Percentiles rank a stretch among this genome's conserved stretches.
These are phyloP conservation scores for Mastomys coucha DNA, from an alignment of 2,113 vertebrate genomes.

Conservation along the genomic window DNA sequence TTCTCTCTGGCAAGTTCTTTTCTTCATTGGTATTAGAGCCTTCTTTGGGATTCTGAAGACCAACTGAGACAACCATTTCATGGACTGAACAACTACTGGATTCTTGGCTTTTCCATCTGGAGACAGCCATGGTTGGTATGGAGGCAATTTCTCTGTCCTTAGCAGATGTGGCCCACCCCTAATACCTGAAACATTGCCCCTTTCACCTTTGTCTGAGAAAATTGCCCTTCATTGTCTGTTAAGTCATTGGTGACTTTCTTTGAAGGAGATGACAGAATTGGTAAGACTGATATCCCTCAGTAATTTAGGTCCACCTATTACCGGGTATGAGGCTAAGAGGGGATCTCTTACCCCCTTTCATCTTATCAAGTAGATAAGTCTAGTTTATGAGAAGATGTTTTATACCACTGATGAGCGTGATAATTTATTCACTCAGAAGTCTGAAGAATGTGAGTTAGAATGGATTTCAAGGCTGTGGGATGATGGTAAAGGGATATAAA, in stretches of 20 bases:
- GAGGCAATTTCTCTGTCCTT: background rate
- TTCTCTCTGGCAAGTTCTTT: background rate
- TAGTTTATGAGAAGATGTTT: background rate
- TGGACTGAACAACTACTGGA: background rate
- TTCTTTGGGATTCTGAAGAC: background rate
- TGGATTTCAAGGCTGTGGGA: background rate
- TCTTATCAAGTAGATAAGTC: background rate
- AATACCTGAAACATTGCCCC: background rate
- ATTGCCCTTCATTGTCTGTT: background rate
- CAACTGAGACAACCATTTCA: background rate
- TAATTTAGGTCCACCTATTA: background rate
- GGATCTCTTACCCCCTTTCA: no score
- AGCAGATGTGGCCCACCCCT: background rate
- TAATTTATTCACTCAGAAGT: background rate
- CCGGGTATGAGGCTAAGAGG: background rate
- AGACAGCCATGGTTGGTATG: background rate
- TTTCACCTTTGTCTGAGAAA: background rate
- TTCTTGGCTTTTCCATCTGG: background rate
- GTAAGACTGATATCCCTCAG: background rate
- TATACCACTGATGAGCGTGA: background rate
- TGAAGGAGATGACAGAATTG: background rate
- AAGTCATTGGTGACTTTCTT: background rate
- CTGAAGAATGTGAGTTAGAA: background rate
- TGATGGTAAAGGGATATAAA: background rate
- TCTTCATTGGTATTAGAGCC: background rate